These are phyloP conservation scores for Squalus acanthias DNA, from an alignment of 2,797 vertebrate genomes.

Conservation along the genomic window DNA sequence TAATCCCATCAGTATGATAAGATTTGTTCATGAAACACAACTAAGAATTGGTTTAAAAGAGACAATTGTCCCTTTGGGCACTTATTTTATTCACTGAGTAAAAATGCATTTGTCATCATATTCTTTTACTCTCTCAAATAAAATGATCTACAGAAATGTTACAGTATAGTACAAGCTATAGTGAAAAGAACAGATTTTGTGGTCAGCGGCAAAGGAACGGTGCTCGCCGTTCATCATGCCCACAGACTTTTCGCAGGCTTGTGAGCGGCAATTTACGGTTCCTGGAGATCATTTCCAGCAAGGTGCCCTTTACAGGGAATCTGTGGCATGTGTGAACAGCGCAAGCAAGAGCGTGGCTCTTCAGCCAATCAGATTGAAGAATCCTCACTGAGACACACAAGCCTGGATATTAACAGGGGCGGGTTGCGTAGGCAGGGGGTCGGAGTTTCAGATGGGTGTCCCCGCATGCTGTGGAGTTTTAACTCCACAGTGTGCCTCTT, in stretches of 20 bases:
- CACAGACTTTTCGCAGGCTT: background rate
- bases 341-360: background rate
- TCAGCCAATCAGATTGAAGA: background rate
- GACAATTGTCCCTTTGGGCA: background rate
- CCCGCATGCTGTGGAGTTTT: background rate
- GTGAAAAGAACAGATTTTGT: background rate
- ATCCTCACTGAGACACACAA: background rate
- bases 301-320: too few species aligned
- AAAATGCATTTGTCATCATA: background rate
- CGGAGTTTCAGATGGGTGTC: background rate
- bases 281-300: background rate
- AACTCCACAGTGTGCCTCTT: background rate
- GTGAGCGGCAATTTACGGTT: background rate
- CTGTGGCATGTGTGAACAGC: background rate
- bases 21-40: background rate
- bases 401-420: background rate
- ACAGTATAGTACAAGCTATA: background rate
- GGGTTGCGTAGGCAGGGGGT: background rate
- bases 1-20: background rate
- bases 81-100: background rate
- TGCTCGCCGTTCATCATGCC: background rate
- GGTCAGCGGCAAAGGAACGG: background rate
- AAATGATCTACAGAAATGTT: background rate
- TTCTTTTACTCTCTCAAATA: background rate
- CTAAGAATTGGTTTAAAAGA: background rate